phyloP scores from a whole-genome alignment of 2,888 invertebrate species.

The Frankliniella fusca region DNA sequence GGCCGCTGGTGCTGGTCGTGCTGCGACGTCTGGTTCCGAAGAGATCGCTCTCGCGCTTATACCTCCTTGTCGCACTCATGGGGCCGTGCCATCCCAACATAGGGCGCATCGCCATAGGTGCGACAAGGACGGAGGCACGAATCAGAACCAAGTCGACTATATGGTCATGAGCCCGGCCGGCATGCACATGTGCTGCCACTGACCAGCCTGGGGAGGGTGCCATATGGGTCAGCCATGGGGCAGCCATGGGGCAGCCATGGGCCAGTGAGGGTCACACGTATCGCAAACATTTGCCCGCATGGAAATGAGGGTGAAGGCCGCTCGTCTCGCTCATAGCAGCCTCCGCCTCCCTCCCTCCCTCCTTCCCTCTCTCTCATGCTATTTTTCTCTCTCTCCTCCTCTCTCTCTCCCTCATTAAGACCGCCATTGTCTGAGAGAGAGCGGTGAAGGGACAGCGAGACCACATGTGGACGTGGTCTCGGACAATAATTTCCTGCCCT shows the following conservation, averaged over 20 bases:
- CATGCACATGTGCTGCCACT: neutral
- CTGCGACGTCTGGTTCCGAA: no score
- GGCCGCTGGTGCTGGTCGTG: no score
- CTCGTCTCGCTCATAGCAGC: neutral
- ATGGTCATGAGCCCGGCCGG: no score
- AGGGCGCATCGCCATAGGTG: no score
- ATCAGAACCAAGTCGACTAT: no score
- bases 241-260: neutral
- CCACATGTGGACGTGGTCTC: neutral
- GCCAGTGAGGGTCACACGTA: neutral
- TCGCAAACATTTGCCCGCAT: slow-evolving; percentile 22
- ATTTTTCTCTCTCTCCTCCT: neutral
- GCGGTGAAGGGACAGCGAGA: neutral
- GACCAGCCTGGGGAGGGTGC: neutral
- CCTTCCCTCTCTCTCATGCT: neutral
- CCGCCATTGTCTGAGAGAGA: neutral
- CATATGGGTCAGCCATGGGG: neutral
- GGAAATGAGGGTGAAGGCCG: neutral
- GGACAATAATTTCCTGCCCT: neutral
- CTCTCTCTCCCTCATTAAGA: neutral
- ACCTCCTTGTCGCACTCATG: no score
- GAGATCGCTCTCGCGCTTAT: no score
- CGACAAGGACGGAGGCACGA: no score
- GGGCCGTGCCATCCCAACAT: no score
- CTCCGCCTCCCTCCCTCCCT: neutral